Evolutionary conservation across 2,797 vertebrate genomes (phyloP).

Genomic region (Aeoliscus strigatus): DNA sequence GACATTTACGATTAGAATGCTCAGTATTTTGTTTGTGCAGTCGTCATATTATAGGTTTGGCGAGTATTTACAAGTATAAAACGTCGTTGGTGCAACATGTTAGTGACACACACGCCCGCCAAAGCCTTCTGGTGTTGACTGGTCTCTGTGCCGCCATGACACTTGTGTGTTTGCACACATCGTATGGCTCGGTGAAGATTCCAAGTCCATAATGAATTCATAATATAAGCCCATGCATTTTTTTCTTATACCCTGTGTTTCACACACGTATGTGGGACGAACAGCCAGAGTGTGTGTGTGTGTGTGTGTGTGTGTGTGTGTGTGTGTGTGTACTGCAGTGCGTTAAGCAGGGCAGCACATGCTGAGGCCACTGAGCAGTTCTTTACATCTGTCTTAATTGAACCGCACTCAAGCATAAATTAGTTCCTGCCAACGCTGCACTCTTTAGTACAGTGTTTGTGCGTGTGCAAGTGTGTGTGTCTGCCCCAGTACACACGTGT

Average conservation of each 20-base stretch:
- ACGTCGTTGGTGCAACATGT: no score
- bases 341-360: constrained; percentile 37
- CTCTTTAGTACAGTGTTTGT: constrained; percentile 28
- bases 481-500: no score
- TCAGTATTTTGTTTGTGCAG: no score
- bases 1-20: no score
- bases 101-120: no score
- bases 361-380: constrained; percentile 39
- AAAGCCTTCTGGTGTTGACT: no score
- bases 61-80: no score
- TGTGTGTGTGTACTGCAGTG: constrained; percentile 39
- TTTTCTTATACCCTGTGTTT: constrained; percentile 3
- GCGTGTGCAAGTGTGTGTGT: constrained; percentile 4
- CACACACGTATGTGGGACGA: constrained; percentile 2
- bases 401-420: constrained; percentile 63
- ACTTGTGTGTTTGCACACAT: constrained; percentile 29
- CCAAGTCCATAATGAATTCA: no score
- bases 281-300: constrained; percentile 12
- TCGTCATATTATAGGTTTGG: no score
- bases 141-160: constrained; percentile 14
- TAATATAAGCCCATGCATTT: constrained; percentile 24
- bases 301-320: constrained; percentile 7
- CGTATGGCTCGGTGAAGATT: no score
- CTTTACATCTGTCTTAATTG: constrained; percentile 62
- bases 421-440: constrained; percentile 53